These are phyloP conservation scores for Atta cephalotes DNA, from an alignment of 1,140 invertebrate genomes.

Conservation along the genomic window DNA sequence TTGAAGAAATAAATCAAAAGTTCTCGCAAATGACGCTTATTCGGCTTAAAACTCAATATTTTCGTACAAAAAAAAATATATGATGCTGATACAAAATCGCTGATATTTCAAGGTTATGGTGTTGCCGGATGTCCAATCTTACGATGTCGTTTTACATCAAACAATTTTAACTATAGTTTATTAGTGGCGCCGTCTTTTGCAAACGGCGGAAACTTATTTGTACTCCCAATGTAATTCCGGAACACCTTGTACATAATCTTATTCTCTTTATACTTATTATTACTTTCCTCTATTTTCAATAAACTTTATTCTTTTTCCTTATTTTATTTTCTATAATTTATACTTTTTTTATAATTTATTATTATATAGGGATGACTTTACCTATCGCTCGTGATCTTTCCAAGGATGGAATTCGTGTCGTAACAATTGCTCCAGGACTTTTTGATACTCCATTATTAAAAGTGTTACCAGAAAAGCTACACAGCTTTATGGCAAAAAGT, in stretches of 20 bases:
- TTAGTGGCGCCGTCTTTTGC: no score
- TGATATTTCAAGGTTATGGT: no score
- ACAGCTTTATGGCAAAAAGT: slow-evolving; percentile 90
- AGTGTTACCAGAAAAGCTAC: slow-evolving; percentile 93
- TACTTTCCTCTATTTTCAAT: not conserved
- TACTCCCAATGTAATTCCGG: not conserved
- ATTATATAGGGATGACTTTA: slow-evolving; percentile 92
- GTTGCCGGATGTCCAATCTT: no score
- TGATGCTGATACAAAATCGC: no score
- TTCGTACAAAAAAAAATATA: no score
- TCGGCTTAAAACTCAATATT: no score
- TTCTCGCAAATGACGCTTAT: no score
- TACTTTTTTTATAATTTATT: not conserved
- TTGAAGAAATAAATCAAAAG: no score
- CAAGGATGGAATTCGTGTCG: slow-evolving; percentile 91
- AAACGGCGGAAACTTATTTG: no score
- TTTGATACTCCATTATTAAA: slow-evolving; percentile 97
- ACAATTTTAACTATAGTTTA: no score
- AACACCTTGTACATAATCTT: not conserved
- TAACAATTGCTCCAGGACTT: slow-evolving; percentile 96
- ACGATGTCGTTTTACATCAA: no score
- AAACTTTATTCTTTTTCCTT: not conserved
- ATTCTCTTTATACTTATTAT: not conserved
- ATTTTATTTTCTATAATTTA: not conserved
- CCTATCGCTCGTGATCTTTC: slow-evolving; percentile 96